Percentiles rank a stretch among this genome's conserved stretches.
Conservation (phyloP, 2,888 invertebrate genomes). For the Camptogramma bilineatum region DNA sequence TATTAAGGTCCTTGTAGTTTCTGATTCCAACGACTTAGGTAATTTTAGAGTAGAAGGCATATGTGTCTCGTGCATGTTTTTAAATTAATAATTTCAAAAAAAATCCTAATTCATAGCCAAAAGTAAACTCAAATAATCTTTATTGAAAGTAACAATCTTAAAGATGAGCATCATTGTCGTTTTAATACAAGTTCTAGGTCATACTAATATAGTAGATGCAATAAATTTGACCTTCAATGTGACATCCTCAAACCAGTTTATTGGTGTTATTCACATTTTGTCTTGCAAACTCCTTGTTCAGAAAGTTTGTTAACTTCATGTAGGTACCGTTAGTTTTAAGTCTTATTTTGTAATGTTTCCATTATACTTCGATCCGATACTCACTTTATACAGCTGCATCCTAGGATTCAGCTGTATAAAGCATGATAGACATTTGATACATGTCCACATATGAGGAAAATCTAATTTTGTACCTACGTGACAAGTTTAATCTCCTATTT, state of each 20-base stretch:
- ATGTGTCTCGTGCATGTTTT: no score
- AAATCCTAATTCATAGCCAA: background rate
- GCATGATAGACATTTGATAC: no score
- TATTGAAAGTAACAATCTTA: background rate
- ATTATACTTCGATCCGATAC: background rate
- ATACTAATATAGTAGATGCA: background rate
- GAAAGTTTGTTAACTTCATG: background rate
- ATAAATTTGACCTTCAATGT: background rate
- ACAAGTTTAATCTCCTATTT: no score
- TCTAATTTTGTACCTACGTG: no score
- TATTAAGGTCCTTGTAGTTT: no score
- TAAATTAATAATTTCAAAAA: background rate
- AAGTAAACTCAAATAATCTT: background rate
- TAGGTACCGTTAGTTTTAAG: background rate
- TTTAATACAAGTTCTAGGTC: slow-evolving; percentile 1
- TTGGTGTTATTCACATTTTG: background rate
- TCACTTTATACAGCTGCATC: background rate
- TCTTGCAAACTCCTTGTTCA: background rate
- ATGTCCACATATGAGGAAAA: no score
- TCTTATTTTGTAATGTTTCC: background rate
- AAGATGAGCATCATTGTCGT: background rate
- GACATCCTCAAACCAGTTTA: background rate
- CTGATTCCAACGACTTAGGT: no score
- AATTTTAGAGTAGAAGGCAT: no score
- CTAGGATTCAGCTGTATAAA: no score